These are phyloP conservation scores for Campylorhamphus procurvoides DNA, from an alignment of 2,113 vertebrate species.

Conservation along the genomic window DNA sequence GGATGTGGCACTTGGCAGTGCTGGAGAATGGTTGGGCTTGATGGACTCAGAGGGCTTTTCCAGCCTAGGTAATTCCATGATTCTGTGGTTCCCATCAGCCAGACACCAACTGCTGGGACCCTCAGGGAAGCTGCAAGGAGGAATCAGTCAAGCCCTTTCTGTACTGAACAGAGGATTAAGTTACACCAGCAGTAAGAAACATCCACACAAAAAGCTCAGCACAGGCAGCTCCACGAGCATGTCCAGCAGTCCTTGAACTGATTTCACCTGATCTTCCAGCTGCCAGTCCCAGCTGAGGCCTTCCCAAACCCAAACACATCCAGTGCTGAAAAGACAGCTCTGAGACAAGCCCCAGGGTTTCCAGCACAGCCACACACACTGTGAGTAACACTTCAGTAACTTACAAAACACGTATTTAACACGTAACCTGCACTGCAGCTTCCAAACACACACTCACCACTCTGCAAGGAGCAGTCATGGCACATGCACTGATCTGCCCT, in stretches of 20 bases:
- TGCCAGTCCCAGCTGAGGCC: not conserved
- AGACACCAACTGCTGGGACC: not conserved
- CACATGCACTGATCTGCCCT: accelerated
- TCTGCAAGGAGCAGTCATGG: accelerated
- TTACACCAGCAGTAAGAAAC: not conserved
- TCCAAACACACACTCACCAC: accelerated
- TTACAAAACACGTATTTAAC: accelerated
- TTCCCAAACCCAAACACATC: not conserved
- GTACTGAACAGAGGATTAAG: not conserved
- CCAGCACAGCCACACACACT: accelerated
- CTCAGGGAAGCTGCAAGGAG: not conserved
- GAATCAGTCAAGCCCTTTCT: accelerated
- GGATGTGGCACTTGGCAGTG: not conserved
- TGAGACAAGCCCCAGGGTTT: accelerated
- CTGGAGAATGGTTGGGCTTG: not conserved
- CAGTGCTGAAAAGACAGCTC: not conserved
- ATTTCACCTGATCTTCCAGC: not conserved
- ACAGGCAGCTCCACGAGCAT: not conserved
- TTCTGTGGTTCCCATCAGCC: not conserved
- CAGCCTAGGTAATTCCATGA: not conserved
- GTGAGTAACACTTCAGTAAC: accelerated
- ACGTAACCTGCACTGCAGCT: accelerated
- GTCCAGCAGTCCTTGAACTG: not conserved
- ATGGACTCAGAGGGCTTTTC: not conserved
- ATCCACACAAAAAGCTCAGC: accelerated